These are phyloP conservation scores for Dicerorhinus sumatrensis DNA, from an alignment of 2,113 vertebrate species.

Conservation along the genomic window DNA sequence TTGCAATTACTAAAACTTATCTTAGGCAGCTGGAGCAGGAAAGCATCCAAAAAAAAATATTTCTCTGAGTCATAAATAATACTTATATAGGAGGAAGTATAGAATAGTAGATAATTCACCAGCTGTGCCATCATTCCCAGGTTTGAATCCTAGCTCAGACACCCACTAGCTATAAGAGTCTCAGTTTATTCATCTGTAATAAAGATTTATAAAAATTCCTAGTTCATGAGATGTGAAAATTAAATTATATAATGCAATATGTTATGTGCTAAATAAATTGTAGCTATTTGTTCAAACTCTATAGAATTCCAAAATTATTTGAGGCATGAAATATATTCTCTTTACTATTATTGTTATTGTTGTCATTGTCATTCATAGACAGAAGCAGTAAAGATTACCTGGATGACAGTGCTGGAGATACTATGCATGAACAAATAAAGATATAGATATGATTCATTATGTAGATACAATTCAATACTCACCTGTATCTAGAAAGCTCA, in stretches of 20 bases:
- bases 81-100: not conserved
- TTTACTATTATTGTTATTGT: not conserved
- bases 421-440: not conserved
- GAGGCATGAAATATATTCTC: accelerated
- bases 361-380: not conserved
- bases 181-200: not conserved
- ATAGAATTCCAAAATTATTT: slow-evolving; percentile 20
- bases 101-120: not conserved
- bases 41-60: not conserved
- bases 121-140: not conserved
- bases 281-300: not conserved
- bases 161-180: not conserved
- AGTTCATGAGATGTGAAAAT: not conserved
- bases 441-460: not conserved
- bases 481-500: not conserved
- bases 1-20: not conserved
- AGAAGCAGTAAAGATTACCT: not conserved
- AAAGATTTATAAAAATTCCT: not conserved
- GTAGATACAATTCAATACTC: not conserved
- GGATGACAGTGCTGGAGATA: not conserved
- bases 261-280: not conserved
- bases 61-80: not conserved
- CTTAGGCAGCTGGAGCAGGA: not conserved
- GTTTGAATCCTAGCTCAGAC: not conserved
- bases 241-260: not conserved